These are phyloP conservation scores for Temnothorax longispinosus DNA, from an alignment of 1,140 invertebrate species.

Conservation along the genomic window DNA sequence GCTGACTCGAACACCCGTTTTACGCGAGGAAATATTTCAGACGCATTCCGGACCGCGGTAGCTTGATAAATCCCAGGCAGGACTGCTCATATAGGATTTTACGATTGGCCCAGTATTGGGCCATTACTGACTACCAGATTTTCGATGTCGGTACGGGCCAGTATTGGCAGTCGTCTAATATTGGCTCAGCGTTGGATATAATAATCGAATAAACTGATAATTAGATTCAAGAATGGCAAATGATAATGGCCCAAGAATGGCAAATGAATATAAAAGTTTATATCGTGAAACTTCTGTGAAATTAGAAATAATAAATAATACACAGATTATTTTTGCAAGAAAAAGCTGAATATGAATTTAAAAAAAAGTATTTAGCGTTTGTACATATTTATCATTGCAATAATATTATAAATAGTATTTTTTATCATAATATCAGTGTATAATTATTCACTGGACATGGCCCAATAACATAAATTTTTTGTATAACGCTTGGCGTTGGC, in stretches of 20 bases:
- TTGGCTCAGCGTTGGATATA: background rate
- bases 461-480: background rate
- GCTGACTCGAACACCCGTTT: constrained; percentile 13
- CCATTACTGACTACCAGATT: background rate
- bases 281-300: background rate
- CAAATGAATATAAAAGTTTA: background rate
- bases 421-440: background rate
- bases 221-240: background rate
- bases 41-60: background rate
- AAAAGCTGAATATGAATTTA: background rate
- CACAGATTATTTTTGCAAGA: background rate
- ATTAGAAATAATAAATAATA: background rate
- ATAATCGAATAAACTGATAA: background rate
- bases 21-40: constrained; percentile 39
- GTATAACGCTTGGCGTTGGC: background rate
- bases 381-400: background rate
- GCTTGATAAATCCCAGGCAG: background rate
- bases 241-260: background rate
- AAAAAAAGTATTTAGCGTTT: background rate
- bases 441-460: background rate
- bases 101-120: background rate
- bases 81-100: background rate
- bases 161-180: background rate
- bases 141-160: background rate
- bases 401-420: background rate